Evolutionary conservation across 2,113 vertebrate species (phyloP).

Genomic region (Synodontis membranacea): DNA sequence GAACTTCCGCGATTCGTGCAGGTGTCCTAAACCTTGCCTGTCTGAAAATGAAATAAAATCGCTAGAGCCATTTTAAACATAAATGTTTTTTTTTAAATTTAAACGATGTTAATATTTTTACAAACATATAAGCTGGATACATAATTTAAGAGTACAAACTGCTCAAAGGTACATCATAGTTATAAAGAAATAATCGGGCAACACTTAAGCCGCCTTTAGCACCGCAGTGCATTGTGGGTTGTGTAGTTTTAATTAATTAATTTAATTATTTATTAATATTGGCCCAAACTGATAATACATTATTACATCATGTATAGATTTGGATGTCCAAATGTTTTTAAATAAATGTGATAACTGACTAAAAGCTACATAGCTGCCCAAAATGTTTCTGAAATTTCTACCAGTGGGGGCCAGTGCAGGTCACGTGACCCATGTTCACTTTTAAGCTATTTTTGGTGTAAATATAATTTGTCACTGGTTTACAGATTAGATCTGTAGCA

Average conservation of each 20-base stretch:
- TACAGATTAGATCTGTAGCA: background rate
- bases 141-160: background rate
- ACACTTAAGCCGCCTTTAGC: background rate
- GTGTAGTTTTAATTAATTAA: slow-evolving; percentile 32
- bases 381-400: background rate
- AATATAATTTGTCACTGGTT: no score
- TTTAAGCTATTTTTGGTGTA: background rate
- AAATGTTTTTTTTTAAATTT: background rate
- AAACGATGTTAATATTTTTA: background rate
- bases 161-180: background rate
- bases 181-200: background rate
- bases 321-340: background rate
- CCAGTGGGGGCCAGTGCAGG: background rate
- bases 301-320: no score
- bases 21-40: slow-evolving; percentile 25
- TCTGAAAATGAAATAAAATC: background rate
- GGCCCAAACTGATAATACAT: background rate
- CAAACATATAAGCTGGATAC: background rate
- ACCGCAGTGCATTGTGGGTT: slow-evolving; percentile 42
- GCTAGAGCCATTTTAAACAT: no score
- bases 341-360: no score
- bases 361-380: background rate
- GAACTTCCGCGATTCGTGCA: slow-evolving; percentile 43
- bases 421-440: background rate
- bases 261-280: no score